Base-by-base conservation (phyloP, 2,797 vertebrate species). In the Lerista edwardsae region DNA sequence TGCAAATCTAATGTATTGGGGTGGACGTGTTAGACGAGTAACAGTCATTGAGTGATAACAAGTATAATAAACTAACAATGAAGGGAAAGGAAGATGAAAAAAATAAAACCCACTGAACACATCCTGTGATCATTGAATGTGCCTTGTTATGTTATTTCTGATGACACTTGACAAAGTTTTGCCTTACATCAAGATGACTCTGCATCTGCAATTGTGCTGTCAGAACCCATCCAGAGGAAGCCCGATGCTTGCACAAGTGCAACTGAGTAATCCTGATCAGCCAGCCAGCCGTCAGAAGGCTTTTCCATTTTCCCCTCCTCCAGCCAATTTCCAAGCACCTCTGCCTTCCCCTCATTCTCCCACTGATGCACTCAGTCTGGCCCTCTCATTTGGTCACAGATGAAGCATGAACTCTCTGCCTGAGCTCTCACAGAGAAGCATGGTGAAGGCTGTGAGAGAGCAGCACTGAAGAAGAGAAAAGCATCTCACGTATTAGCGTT, bases 401-500 rank as follows among this genome's bases (percentile, higher is more conserved):
- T 67, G 71, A 41, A 23, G 65, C 55, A 51, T 10, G 10, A 27
- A 36, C 27, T 44, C 51, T 72, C 31, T 71, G 80, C 83, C 71
- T 1, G 0, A 55, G 84, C 85, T 65, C 68, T 61, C 17, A 2
- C 61, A 44, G 82, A 25, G 67, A 25, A 69, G 47, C 0, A 0
- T 23, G 71, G 61, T 87, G 84, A 80, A 72, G 57, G 12, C 55
- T 51, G 61, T 41, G 36, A 75, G 29, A 51, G 27, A 80, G 79
- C 80, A 81, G 88, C 86, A 69, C 77, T 79, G 69, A 2, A 67
- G 69, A 2, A 67, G 72, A 81, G 69, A 76, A 85, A 0, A 0
- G 31, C 55, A 83, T 86, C 79, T 17, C 0, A 0, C 65, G 23
- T 41, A 86, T 29, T 39, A 41, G 29, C 2, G 21, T 61, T 23